Evolutionary conservation across 35 echinoderm and acorn worm genomes (phyloP).

Genomic region (Holothuria glaberrima): DNA sequence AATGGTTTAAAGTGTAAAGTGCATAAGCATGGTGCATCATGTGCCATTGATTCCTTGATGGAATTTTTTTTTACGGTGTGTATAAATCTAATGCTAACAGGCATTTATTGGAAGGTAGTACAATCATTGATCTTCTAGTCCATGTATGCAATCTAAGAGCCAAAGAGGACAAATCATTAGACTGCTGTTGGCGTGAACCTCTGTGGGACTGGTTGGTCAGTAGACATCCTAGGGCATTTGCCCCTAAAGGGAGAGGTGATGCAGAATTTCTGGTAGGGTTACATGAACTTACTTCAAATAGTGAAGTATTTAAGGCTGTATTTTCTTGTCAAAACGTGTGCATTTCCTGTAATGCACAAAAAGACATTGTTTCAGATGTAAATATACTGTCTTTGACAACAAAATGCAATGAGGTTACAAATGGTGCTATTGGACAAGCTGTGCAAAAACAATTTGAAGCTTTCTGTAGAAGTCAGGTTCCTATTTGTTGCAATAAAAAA

Average conservation of each 20-base stretch:
- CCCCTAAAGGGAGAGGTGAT: slow-evolving; percentile 8
- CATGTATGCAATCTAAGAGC: not conserved
- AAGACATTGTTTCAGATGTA: not conserved
- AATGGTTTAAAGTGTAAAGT: not conserved
- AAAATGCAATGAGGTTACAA: not conserved
- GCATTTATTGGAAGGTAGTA: not conserved
- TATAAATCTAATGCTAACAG: not conserved
- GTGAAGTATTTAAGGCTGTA: not conserved
- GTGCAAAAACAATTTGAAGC: not conserved
- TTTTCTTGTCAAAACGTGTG: not conserved
- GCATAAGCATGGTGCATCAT: slow-evolving; percentile 10
- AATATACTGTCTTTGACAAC: not conserved
- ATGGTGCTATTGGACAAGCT: not conserved
- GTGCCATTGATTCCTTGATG: not conserved
- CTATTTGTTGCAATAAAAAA: not conserved
- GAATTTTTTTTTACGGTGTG: not conserved
- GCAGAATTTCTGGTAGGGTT: not conserved
- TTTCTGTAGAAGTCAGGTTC: slow-evolving; percentile 3
- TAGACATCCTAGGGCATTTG: not conserved
- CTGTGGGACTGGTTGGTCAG: not conserved
- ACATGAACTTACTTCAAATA: not conserved
- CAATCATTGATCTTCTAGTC: not conserved
- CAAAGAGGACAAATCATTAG: not conserved
- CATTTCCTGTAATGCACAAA: not conserved
- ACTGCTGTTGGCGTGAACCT: slow-evolving; percentile 16